These are phyloP conservation scores for Trichogramma pretiosum DNA, from an alignment of 1,140 invertebrate genomes.

Conservation along the genomic window DNA sequence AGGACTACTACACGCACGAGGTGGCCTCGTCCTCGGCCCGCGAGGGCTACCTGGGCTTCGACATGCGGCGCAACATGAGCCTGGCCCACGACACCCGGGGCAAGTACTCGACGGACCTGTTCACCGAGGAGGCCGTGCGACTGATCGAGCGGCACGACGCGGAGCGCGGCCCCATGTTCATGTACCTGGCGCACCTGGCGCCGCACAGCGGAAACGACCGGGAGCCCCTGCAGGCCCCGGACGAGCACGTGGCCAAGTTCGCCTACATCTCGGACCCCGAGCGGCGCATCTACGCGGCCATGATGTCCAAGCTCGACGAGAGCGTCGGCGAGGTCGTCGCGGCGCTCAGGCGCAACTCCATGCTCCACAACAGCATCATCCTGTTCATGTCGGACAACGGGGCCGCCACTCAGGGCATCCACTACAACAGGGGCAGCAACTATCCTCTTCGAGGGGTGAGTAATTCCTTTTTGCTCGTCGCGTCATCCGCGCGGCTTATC, in stretches of 20 bases:
- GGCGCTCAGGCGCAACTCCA: slow-evolving; percentile 56
- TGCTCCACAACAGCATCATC: slow-evolving; percentile 67
- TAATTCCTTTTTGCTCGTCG: background rate
- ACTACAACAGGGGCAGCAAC: slow-evolving; percentile 75
- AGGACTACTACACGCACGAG: slow-evolving; percentile 74
- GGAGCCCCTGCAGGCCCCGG: slow-evolving; percentile 67
- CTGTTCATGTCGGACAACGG: slow-evolving; percentile 75
- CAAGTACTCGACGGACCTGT: slow-evolving; percentile 68
- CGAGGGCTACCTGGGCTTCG: slow-evolving; percentile 48
- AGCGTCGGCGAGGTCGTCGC: slow-evolving; percentile 69
- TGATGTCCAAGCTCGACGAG: slow-evolving; percentile 80
- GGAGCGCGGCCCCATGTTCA: slow-evolving; percentile 56
- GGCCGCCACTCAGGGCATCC: slow-evolving; percentile 60
- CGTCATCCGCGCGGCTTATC: no score
- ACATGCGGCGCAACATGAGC: slow-evolving; percentile 58
- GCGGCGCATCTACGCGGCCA: slow-evolving; percentile 75
- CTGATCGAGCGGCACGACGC: slow-evolving; percentile 58
- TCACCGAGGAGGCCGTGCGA: slow-evolving; percentile 62
- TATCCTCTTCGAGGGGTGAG: slow-evolving; percentile 75
- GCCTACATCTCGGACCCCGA: slow-evolving; percentile 62
- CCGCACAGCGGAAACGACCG: slow-evolving; percentile 65
- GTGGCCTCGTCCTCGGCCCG: slow-evolving; percentile 48
- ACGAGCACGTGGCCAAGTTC: slow-evolving; percentile 64
- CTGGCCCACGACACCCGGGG: slow-evolving; percentile 51
- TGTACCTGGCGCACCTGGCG: slow-evolving; percentile 73